Percentiles rank a stretch among this genome's conserved stretches.
phyloP scores from a whole-genome alignment of 2,113 vertebrate genomes.

The Lethenteron camtschaticum region DNA sequence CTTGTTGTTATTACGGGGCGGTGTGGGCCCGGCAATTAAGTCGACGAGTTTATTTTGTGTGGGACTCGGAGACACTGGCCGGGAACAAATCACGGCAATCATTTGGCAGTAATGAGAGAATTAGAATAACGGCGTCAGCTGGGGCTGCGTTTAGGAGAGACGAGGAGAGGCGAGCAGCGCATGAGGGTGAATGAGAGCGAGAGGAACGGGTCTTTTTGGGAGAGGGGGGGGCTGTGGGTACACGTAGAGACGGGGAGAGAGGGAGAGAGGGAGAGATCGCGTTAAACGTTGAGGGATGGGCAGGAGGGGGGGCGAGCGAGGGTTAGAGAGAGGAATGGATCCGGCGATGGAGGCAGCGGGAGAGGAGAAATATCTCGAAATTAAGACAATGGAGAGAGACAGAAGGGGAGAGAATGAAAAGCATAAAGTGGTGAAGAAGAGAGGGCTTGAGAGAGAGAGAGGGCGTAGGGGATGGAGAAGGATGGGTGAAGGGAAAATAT shows the following conservation, averaged over 20 bases:
- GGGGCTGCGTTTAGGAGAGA: background rate
- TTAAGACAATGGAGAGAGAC: no score
- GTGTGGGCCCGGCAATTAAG: background rate
- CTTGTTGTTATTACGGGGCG: no score
- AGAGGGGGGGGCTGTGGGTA: background rate
- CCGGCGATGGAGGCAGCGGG: background rate
- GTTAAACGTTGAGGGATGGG: background rate
- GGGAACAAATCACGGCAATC: conserved; percentile 2
- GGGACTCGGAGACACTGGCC: background rate
- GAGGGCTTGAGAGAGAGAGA: no score
- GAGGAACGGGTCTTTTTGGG: background rate
- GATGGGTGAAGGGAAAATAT: no score
- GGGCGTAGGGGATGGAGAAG: background rate
- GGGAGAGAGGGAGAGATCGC: background rate
- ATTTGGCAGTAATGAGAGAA: conserved; percentile 2
- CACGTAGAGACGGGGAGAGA: background rate
- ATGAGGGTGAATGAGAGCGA: background rate
- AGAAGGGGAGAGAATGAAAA: no score
- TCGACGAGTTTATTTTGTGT: conserved; percentile 2
- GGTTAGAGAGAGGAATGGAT: background rate
- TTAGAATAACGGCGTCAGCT: background rate
- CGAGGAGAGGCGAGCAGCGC: no score
- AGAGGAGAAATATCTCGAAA: background rate
- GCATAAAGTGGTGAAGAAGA: no score
- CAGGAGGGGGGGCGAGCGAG: background rate